Conservation (phyloP, 2,113 vertebrate genomes). For the Sceloporus undulatus region DNA sequence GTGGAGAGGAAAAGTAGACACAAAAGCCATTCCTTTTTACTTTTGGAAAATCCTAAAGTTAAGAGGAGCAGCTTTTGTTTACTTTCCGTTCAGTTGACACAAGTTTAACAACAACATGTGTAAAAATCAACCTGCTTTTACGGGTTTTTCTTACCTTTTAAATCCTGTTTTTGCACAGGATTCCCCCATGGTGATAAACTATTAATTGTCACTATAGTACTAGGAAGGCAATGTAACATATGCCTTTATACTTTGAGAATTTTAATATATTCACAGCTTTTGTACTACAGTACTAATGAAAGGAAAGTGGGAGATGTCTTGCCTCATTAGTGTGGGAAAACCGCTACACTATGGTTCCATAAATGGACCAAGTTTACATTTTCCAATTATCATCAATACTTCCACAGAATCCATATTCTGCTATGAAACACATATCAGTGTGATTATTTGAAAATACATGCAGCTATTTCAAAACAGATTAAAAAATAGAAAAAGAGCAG, state of each 20-base stretch:
- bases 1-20: too few relatives aligned
- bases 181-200: too few relatives aligned
- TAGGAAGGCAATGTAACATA: neutral
- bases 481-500: slow-evolving; percentile 43
- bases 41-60: too few relatives aligned
- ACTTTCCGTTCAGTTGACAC: too few relatives aligned
- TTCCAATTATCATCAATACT: slow-evolving; percentile 29
- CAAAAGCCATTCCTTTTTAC: too few relatives aligned
- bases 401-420: neutral
- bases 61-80: too few relatives aligned
- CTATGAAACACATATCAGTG: slow-evolving; percentile 44
- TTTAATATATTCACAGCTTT: slow-evolving; percentile 46
- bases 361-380: neutral
- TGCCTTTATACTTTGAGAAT: slow-evolving; percentile 12
- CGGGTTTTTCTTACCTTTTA: too few relatives aligned
- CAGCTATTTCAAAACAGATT: slow-evolving; percentile 39
- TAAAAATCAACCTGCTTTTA: too few relatives aligned
- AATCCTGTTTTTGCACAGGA: too few relatives aligned
- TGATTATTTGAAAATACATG: slow-evolving; percentile 9
- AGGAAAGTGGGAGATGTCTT: neutral
- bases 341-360: neutral
- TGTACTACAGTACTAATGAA: slow-evolving; percentile 3
- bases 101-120: too few relatives aligned
- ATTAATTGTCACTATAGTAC: too few relatives aligned
- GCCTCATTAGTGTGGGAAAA: slow-evolving; percentile 27